These are phyloP conservation scores for Bucco capensis DNA, from an alignment of 2,113 vertebrate genomes.

Conservation along the genomic window DNA sequence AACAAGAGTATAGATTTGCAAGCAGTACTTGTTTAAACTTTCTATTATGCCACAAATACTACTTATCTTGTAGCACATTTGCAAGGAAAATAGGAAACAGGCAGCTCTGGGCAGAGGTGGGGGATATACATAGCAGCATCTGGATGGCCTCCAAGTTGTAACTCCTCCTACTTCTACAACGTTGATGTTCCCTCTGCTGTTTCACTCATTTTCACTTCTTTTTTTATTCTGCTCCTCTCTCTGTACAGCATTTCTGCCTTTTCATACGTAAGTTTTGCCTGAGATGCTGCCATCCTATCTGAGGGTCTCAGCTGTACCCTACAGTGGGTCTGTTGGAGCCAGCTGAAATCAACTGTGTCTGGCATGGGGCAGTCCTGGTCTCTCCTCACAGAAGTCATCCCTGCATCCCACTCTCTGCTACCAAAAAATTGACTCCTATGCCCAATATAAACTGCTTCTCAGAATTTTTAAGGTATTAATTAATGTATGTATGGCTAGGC, in stretches of 20 bases:
- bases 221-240: not conserved
- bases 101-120: not conserved
- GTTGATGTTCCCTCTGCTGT: not conserved
- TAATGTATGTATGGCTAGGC: too few relatives aligned
- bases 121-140: not conserved
- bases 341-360: not conserved
- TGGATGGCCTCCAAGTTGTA: not conserved
- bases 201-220: not conserved
- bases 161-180: not conserved
- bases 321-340: accelerated
- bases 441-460: not conserved
- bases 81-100: not conserved
- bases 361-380: not conserved
- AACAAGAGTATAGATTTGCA: not conserved
- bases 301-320: not conserved
- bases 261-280: not conserved
- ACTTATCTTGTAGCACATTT: not conserved
- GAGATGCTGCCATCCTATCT: not conserved
- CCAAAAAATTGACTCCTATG: not conserved
- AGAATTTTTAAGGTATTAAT: not conserved
- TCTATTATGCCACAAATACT: not conserved
- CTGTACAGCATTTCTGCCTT: not conserved
- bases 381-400: not conserved
- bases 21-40: not conserved
- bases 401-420: not conserved